A percentile compares a stretch with the other conserved stretches of the same genome.
Conservation (phyloP, 2,888 invertebrate species). For the Drosophila anomalipes region DNA sequence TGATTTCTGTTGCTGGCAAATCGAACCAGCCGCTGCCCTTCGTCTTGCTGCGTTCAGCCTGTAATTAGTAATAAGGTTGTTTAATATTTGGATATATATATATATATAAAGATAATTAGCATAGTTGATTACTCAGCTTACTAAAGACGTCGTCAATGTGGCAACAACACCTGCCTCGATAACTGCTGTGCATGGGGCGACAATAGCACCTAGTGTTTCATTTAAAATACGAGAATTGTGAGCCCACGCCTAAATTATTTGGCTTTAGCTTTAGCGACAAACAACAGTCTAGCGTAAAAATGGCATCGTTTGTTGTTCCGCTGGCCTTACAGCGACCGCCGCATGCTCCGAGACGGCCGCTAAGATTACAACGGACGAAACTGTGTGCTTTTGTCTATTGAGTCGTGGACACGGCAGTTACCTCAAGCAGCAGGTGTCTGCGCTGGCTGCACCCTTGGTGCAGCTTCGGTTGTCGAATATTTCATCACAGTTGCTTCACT, state of each 20-base stretch:
- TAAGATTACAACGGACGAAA: conserved; percentile 86
- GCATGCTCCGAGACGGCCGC: conserved; percentile 69
- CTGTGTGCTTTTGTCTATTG: conserved; percentile 45
- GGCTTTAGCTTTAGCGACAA: conserved; percentile 46
- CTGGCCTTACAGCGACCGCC: conserved; percentile 84
- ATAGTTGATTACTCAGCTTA: conserved; percentile 82
- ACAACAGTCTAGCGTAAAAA: conserved; percentile 75
- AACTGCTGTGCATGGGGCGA: conserved; percentile 45
- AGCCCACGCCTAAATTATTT: conserved; percentile 74
- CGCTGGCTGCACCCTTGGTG: conserved; percentile 54
- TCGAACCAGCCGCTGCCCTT: conserved; percentile 96
- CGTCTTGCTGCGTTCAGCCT: conserved; percentile 91
- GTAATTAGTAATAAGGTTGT: conserved; percentile 56
- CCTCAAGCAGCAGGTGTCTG: conserved; percentile 68
- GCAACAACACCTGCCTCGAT: conserved; percentile 65
- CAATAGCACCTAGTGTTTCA: conserved; percentile 58
- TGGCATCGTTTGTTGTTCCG: conserved; percentile 75
- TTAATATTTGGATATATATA: conserved; percentile 3
- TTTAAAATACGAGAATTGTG: conserved; percentile 46
- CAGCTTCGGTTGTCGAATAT: conserved; percentile 85
- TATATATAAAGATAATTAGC: not conserved
- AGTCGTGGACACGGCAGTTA: conserved; percentile 71
- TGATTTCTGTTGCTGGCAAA: conserved; percentile 94
- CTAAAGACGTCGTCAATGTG: conserved; percentile 85
- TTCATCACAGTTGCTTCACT: conserved; percentile 76